Conservation (phyloP, 1,140 invertebrate genomes). For the Drosophila leontia region DNA sequence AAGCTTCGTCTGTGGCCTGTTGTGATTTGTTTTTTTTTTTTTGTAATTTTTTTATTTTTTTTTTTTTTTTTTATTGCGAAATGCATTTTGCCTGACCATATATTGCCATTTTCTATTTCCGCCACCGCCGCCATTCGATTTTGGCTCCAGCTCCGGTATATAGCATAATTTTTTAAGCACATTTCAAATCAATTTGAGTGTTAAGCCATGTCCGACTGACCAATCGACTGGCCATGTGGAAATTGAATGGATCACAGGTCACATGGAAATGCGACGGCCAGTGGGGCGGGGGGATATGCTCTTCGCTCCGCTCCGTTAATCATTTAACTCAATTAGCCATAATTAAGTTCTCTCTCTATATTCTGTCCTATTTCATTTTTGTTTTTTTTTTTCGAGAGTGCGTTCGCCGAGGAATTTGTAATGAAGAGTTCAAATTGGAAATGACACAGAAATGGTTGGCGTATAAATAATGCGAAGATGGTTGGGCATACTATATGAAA, state of each 20-base stretch:
- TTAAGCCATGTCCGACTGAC: constrained; percentile 59
- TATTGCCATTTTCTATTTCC: constrained; percentile 20
- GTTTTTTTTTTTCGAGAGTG: constrained; percentile 8
- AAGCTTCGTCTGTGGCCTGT: constrained; percentile 1
- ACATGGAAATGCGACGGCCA: constrained; percentile 15
- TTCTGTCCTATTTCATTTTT: constrained; percentile 6
- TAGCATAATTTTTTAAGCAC: constrained; percentile 67
- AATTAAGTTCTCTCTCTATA: constrained; percentile 35
- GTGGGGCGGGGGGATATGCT: not conserved
- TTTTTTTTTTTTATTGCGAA: not conserved
- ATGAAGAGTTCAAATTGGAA: constrained; percentile 27
- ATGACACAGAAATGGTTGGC: constrained; percentile 11
- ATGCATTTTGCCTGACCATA: constrained; percentile 29
- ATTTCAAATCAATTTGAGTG: constrained; percentile 72
- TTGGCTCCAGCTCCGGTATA: not conserved
- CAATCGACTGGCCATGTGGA: constrained; percentile 63
- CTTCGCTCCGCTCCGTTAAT: constrained; percentile 40
- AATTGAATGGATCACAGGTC: constrained; percentile 56
- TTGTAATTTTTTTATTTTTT: not conserved
- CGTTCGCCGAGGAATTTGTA: constrained; percentile 19
- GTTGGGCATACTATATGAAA: not conserved
- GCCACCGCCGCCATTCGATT: not conserved
- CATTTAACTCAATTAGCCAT: constrained; percentile 55
- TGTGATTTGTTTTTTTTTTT: constrained; percentile 26
- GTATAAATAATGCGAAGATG: constrained; percentile 15